Percentiles rank a stretch among this genome's conserved stretches.
phyloP scores from a whole-genome alignment of 2,797 vertebrate genomes.

The Gambelia wislizenii region DNA sequence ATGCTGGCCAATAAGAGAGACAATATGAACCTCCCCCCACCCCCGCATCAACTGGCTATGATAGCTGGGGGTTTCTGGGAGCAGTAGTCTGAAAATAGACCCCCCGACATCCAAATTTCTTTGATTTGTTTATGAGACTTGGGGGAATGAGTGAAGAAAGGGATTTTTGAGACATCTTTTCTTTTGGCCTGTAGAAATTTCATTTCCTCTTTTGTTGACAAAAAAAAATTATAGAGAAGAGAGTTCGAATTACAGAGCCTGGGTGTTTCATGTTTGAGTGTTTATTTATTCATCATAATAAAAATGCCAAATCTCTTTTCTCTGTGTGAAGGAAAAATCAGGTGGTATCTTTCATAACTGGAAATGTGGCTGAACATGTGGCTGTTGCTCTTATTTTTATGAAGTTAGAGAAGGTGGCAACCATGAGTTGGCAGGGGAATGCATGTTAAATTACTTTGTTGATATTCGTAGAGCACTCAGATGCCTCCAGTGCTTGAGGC shows the following conservation, averaged over 20 bases:
- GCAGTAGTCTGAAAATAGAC: neutral
- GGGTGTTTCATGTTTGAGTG: constrained; percentile 73
- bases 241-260: constrained; percentile 60
- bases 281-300: constrained; percentile 82
- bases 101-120: no score
- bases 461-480: constrained; percentile 23
- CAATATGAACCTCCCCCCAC: neutral
- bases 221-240: constrained; percentile 56
- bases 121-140: constrained; percentile 30
- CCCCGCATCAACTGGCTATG: no score
- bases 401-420: constrained; percentile 37
- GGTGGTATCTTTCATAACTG: constrained; percentile 54
- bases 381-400: constrained; percentile 18
- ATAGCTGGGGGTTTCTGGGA: no score
- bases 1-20: neutral
- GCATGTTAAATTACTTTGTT: neutral
- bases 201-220: neutral
- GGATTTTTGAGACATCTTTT: neutral
- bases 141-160: neutral
- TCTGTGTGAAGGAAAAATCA: constrained; percentile 58
- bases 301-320: constrained; percentile 68
- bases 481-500: neutral
- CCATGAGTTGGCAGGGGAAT: accelerated
- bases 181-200: constrained; percentile 30
- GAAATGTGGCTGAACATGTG: neutral